phyloP scores from a whole-genome alignment of 2,113 vertebrate species.

The Chascanopsetta lugubris region DNA sequence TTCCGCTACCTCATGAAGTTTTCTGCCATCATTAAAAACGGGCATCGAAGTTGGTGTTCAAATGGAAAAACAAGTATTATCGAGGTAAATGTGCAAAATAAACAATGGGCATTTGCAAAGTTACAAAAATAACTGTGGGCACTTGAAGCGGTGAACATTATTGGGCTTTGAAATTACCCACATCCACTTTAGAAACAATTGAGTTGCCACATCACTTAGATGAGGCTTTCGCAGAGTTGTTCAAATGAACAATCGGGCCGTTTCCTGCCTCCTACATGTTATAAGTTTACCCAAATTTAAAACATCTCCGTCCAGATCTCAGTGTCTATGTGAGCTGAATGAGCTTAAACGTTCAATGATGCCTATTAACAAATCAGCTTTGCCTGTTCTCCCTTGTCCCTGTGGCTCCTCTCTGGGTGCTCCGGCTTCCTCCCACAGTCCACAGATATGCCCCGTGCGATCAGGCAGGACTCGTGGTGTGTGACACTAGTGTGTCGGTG shows the following conservation, averaged over 20 bases:
- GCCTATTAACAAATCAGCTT: background rate
- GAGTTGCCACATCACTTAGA: too few relatives aligned
- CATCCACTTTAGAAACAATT: too few relatives aligned
- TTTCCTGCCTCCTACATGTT: background rate
- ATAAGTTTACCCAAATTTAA: too few relatives aligned
- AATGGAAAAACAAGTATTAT: too few relatives aligned
- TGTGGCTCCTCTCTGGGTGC: background rate
- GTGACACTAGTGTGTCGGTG: too few relatives aligned
- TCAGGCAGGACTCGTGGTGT: background rate
- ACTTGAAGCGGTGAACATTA: background rate
- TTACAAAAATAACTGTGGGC: background rate
- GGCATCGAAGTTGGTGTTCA: too few relatives aligned
- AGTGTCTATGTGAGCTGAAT: background rate
- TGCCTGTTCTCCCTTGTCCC: slow-evolving; percentile 10
- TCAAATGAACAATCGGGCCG: background rate
- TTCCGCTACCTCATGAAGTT: too few relatives aligned
- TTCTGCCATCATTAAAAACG: too few relatives aligned
- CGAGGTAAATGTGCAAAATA: too few relatives aligned
- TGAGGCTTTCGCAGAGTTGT: background rate
- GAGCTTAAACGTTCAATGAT: background rate
- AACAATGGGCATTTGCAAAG: too few relatives aligned
- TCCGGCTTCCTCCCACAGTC: background rate
- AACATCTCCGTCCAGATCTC: slow-evolving; percentile 7
- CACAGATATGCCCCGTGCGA: background rate
- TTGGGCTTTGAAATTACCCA: background rate